Base-by-base conservation (phyloP, 2,888 invertebrate species). In the Glaucopsyche alexis region DNA sequence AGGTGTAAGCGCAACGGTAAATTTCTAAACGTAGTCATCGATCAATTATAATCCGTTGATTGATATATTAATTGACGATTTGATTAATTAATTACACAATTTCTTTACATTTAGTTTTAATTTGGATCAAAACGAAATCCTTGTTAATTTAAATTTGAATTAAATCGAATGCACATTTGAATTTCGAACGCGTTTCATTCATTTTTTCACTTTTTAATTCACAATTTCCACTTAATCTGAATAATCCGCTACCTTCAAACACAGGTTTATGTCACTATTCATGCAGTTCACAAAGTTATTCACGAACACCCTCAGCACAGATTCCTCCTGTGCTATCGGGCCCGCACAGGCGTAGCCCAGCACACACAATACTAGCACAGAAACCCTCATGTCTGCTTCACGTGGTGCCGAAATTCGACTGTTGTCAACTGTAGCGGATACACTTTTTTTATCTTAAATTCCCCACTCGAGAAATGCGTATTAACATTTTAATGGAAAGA, bases 401-500 rank as follows among this genome's bases (percentile, higher is more conserved):
- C 84, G 81, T 80, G 78, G 84, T 82, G 82, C 80, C 83, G 83
- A 85, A 83, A 85, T 85, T 83, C 84, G 83, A 89, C 88, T 90
- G 92, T 84, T 87, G 83, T 83, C 80, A 79, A 79, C 79, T 83
- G 86, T 85, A 86, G 85, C 85, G 86, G 87, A 84, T 86, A 88
- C 87, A 90, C 84, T 90, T 88, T 90, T 69, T 91, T 91, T 93
- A 93, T 91, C 85, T 84, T 80, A 87, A 85, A 80, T 81, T 85
- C 91, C 92, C 92, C 90, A 88, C 91, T 89, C 82, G 75, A 55
- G 72, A 75, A 83, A 85, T 85, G 80, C 77, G 76, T 84, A 90
- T 91, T 89, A 81, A 86, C 90, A 90, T 91, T 88, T 90, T 89
- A 83, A 85, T 85, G 80, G 84, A 83, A 87, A 87, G 84, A 84